These are phyloP conservation scores for Neolamprologus longior DNA, from an alignment of 2,113 vertebrate species.

Conservation along the genomic window DNA sequence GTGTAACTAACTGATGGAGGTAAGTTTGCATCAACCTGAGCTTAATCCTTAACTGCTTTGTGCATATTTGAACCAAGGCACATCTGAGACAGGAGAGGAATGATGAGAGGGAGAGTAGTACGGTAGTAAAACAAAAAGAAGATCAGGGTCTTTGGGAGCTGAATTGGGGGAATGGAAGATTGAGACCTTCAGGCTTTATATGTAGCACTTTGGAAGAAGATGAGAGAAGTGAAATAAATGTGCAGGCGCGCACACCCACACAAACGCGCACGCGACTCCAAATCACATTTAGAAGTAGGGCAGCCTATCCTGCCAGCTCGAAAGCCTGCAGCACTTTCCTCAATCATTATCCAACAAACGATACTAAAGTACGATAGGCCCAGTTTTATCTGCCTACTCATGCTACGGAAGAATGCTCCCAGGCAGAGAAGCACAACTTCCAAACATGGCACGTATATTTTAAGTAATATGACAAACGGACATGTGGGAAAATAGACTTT, in stretches of 20 bases:
- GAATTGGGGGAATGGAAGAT: neutral
- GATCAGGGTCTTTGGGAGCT: neutral
- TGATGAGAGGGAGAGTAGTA: neutral
- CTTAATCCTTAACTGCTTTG: neutral
- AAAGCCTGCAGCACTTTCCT: conserved; percentile 49
- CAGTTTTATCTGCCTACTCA: conserved; percentile 31
- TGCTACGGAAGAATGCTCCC: neutral
- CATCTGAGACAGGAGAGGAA: neutral
- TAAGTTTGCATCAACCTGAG: neutral
- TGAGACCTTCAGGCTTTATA: conserved; percentile 26
- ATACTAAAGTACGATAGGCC: conserved; percentile 13
- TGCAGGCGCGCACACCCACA: neutral
- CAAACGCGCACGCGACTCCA: neutral
- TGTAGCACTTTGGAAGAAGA: conserved; percentile 20
- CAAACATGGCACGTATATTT: neutral
- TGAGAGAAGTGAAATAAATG: conserved; percentile 26
- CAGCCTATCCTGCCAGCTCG: conserved; percentile 41
- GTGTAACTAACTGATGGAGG: neutral
- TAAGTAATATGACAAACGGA: neutral
- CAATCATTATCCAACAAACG: conserved; percentile 46
- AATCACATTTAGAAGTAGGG: conserved; percentile 54
- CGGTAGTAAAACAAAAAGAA: neutral
- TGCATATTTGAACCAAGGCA: neutral
- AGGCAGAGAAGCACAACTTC: neutral
- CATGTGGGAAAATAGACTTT: neutral